Conservation (phyloP, 2,797 vertebrate species). For the Syncerus caffer region DNA sequence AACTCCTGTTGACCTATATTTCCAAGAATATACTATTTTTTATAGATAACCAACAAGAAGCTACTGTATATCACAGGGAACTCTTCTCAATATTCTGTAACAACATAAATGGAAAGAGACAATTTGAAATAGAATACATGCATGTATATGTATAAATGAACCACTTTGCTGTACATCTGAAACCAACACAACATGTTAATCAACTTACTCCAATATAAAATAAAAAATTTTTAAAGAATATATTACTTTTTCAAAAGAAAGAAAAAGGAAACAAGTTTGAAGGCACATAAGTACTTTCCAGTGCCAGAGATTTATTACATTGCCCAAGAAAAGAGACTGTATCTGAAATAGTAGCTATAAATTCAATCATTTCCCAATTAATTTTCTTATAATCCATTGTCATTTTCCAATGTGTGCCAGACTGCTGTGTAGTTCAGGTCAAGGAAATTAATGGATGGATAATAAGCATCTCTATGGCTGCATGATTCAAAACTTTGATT, state of each 20-base stretch:
- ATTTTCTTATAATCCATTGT: conserved; percentile 22
- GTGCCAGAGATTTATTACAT: neutral
- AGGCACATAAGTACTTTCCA: neutral
- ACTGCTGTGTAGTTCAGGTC: neutral
- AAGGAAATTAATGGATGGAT: neutral
- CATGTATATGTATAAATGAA: neutral
- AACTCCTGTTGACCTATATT: neutral
- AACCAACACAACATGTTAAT: neutral
- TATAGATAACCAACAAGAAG: neutral
- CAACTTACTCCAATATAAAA: neutral
- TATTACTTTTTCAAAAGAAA: neutral
- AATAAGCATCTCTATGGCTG: neutral
- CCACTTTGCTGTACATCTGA: neutral
- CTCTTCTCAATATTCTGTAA: neutral
- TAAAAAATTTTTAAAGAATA: neutral
- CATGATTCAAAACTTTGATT: neutral
- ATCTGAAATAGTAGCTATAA: neutral
- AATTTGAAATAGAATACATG: neutral
- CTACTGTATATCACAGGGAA: neutral
- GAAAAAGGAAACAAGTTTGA: neutral
- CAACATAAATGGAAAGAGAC: neutral
- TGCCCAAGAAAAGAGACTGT: neutral
- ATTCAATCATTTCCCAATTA: neutral
- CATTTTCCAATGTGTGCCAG: neutral
- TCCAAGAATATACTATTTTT: neutral